Base-by-base conservation (phyloP, 1,140 invertebrate genomes). In the Saxidomus purpurata region DNA sequence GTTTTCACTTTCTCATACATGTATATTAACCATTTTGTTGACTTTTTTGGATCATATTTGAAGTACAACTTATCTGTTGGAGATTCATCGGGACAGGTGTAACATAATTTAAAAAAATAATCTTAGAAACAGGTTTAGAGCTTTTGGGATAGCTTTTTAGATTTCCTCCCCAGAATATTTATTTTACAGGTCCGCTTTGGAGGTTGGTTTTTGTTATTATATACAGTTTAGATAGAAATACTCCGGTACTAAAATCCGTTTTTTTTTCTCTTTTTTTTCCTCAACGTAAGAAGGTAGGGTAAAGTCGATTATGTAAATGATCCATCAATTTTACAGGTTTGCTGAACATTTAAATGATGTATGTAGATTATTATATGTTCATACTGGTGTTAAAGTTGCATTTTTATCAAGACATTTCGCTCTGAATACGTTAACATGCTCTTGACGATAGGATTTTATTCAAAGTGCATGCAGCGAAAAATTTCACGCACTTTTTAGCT, bases 361-460 rank as follows among this genome's bases (percentile, higher is more conserved):
- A 38, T 71, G 2, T 6, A 19, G 34, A 38, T 71, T 22, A 15
- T 71, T 19, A 38, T 71, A 15, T 38, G 4, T 22, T 9, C 17
- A 40, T 34, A 34, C 67, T 71, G 38, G 25, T 9, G 67, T 40
- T 71, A 11, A 71, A 22, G 2, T 38, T 38, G 15, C 67, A 71
- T 13, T 71, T 31, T 4, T 38, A 71, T 59, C 17, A 71, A 71
- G 22, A 19, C 31, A 28, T 79, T 40, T 79, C 76, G 76, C 76
- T 49, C 76, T 79, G 76, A 79, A 79, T 79, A 79, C 49, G 13
- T 79, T 25, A 79, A 79, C 43, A 76, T 49, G 76, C 76, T 79
- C 43, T 55, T 49, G 25, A 22, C 6, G 40, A 79, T 49, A 55
- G 25, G 76, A 52, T 52, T n/a, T 76, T 19, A 38, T 38, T 59